Evolutionary conservation across 2,797 vertebrate species (phyloP).

Genomic region (Strix occidentalis): DNA sequence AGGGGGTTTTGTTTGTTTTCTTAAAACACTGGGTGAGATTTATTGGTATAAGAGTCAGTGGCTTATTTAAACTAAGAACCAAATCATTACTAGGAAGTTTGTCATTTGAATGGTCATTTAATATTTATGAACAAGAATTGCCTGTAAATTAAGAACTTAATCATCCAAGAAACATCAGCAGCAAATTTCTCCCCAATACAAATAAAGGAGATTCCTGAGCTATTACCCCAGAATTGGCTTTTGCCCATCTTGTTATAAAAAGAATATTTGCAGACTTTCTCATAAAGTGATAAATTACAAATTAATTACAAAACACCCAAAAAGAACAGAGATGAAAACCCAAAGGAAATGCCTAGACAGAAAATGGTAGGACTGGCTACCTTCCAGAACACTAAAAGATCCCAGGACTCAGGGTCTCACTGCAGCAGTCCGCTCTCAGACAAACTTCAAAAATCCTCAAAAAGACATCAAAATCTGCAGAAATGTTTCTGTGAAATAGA

Average conservation of each 20-base stretch:
- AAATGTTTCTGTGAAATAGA: neutral
- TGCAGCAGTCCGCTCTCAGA: neutral
- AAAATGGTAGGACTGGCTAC: neutral
- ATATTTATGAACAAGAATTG: neutral
- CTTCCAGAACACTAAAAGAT: neutral
- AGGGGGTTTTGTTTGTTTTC: neutral
- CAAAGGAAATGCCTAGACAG: neutral
- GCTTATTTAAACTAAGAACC: neutral
- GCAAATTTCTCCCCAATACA: neutral
- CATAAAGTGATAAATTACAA: neutral
- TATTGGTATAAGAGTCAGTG: neutral
- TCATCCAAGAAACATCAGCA: neutral
- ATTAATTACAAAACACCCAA: neutral
- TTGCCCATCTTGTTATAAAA: neutral
- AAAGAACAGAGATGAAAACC: neutral
- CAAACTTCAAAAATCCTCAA: neutral
- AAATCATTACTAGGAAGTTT: neutral
- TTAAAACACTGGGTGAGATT: neutral
- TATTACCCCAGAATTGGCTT: neutral
- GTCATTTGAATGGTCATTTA: neutral
- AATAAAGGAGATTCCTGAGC: neutral
- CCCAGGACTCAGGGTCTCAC: neutral
- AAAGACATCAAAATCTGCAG: neutral
- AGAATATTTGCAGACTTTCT: neutral
- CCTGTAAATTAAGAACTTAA: conserved; percentile 10